Evolutionary conservation across 2,113 vertebrate genomes (phyloP).

Genomic region (Fulmarus glacialis): DNA sequence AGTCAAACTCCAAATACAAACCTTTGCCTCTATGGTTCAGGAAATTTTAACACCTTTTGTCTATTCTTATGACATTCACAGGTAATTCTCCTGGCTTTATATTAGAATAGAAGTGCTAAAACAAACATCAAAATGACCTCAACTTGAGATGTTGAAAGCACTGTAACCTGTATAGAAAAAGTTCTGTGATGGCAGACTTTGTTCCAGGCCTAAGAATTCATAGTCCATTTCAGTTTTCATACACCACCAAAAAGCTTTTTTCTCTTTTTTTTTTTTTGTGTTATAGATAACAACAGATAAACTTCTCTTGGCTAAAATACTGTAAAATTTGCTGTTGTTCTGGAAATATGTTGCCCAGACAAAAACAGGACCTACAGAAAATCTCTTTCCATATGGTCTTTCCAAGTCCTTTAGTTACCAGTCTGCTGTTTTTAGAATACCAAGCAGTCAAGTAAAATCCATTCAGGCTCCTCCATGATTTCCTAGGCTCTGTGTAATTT

Average conservation of each 20-base stretch:
- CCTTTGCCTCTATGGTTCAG: neutral
- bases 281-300: neutral
- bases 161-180: neutral
- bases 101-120: neutral
- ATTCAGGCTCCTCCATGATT: neutral
- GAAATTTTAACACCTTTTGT: neutral
- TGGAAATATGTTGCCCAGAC: neutral
- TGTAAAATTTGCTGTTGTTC: neutral
- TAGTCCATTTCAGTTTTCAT: neutral
- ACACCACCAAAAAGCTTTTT: neutral
- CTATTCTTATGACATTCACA: neutral
- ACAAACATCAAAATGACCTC: neutral
- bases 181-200: neutral
- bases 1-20: neutral
- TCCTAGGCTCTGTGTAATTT: neutral
- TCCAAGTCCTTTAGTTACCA: neutral
- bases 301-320: neutral
- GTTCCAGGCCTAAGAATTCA: neutral
- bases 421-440: neutral
- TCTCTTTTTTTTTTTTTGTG: neutral
- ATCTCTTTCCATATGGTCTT: neutral
- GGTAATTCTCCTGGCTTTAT: neutral
- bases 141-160: neutral
- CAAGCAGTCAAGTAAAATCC: neutral
- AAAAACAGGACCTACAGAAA: neutral